Percentiles rank a stretch among this genome's conserved stretches.
phyloP scores from a whole-genome alignment of 2,113 vertebrate species.

The Leptocoma aspasia region DNA sequence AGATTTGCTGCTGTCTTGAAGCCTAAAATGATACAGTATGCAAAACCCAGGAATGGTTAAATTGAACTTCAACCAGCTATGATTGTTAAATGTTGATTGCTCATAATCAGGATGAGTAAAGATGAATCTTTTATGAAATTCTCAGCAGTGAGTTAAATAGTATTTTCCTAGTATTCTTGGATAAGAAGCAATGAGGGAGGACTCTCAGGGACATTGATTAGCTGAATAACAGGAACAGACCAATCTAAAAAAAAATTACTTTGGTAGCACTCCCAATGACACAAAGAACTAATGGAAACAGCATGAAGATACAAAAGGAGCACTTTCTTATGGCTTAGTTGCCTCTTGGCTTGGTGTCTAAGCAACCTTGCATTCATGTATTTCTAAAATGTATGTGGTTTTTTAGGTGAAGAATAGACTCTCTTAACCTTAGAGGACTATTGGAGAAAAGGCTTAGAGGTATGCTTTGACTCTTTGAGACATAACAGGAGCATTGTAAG shows the following conservation, averaged over 20 bases:
- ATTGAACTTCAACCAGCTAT: background rate
- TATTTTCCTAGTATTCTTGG: background rate
- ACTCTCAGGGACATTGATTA: background rate
- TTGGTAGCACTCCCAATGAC: background rate
- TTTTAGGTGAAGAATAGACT: background rate
- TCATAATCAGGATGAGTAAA: conserved; percentile 2
- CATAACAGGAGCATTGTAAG: background rate
- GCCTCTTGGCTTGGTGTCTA: background rate
- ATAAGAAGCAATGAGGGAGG: background rate
- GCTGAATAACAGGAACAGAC: background rate
- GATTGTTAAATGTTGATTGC: background rate
- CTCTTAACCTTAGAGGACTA: background rate
- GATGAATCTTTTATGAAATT: background rate
- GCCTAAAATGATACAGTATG: background rate
- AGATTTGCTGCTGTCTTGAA: background rate
- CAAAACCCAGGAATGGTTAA: background rate
- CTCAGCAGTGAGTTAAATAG: background rate
- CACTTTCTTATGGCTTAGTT: background rate
- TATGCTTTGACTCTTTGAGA: background rate
- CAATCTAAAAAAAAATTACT: background rate
- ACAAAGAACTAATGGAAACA: background rate
- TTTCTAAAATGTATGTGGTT: background rate
- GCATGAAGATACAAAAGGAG: background rate
- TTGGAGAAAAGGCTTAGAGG: background rate
- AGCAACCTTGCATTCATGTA: background rate